Evolutionary conservation across 2,888 invertebrate species (phyloP), one percentile per base, ranked within the genome.

Genomic region (Tetanocera ferruginea): DNA sequence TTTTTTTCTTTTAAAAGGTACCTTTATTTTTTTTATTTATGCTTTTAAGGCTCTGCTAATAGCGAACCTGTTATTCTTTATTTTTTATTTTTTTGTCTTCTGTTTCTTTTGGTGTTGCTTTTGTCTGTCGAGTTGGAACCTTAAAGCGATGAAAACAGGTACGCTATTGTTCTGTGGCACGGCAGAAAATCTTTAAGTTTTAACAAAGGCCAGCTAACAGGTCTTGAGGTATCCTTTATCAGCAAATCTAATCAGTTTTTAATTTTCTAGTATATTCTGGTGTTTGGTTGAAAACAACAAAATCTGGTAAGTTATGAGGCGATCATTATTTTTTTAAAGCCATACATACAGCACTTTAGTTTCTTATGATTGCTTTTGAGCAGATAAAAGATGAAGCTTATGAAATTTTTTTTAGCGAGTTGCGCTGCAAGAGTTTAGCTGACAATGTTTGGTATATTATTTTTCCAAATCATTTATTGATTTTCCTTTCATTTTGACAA

Each of bases 121-220:
- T 66, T 19, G n/a, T 37, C 5, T 23, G 11, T 66, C n/a, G n/a
- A 11, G n/a, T 34, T 28, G 25, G 49, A 19, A 37, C 49, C 23
- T 49, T 69, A 37, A 43, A 69, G 69, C 19, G 4, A 69, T 23
- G 11, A 49, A 64, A 69, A 69, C 69, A 69, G 69, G 69, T 69
- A 49, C 69, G 28, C 4, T 69, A 28, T 67, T 69, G 49, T 49
- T 49, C 51, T n/a, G 14, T 34, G 64, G 11, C 0, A n/a, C n/a
- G 31, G 17, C 0, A 6, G 19, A 55, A n/a, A n/a, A 55, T 19
- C n/a, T 23, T 19, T 11, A 31, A 3, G 23, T 62, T 62, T 17
- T 0, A 31, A 64, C 31, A 25, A 64, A 19, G 23, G 55, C 19
- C 19, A 11, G n/a, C 31, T n/a, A n/a, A 64, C n/a, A 31, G 28